These are phyloP conservation scores for Pseudomyrmex concolor DNA, from an alignment of 1,140 invertebrate species.

Conservation along the genomic window DNA sequence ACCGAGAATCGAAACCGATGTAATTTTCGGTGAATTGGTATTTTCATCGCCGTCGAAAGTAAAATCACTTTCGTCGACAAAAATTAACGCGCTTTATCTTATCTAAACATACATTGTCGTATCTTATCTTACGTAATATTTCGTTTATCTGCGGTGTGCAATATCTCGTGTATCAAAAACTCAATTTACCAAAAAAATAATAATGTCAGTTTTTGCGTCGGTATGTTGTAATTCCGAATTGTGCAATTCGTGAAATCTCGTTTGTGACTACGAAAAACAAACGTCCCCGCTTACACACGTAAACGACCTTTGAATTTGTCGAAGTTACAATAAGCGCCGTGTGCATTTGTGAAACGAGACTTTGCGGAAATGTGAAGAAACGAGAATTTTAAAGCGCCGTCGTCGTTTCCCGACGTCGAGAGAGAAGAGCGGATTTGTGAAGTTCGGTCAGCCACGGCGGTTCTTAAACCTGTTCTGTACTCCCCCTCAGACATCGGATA, in stretches of 20 bases:
- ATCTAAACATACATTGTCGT: too few species aligned
- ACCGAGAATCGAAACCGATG: constrained; percentile 40
- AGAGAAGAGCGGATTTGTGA: constrained; percentile 67
- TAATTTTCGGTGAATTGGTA: constrained; percentile 34
- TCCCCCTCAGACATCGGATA: constrained; percentile 69
- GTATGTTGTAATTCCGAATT: not conserved
- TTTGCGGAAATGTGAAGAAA: not conserved
- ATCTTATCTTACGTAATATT: constrained; percentile 9
- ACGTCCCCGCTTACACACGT: too few species aligned
- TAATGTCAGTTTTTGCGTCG: not conserved
- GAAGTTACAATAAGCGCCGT: not conserved
- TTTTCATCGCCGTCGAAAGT: not conserved
- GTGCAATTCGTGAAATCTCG: not conserved
- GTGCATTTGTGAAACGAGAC: not conserved
- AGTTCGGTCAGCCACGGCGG: constrained; percentile 65
- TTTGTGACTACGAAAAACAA: not conserved
- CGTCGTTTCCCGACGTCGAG: constrained; percentile 42
- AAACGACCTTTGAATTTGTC: not conserved
- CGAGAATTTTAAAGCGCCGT: constrained; percentile 40
- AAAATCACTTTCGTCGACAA: constrained; percentile 11
- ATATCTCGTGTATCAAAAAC: not conserved
- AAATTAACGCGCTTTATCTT: not conserved
- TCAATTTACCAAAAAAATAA: constrained; percentile 3
- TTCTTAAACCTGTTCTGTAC: constrained; percentile 73
- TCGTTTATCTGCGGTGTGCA: not conserved